Evolutionary conservation across 1,140 invertebrate species (phyloP).

Genomic region (Atta texana): DNA sequence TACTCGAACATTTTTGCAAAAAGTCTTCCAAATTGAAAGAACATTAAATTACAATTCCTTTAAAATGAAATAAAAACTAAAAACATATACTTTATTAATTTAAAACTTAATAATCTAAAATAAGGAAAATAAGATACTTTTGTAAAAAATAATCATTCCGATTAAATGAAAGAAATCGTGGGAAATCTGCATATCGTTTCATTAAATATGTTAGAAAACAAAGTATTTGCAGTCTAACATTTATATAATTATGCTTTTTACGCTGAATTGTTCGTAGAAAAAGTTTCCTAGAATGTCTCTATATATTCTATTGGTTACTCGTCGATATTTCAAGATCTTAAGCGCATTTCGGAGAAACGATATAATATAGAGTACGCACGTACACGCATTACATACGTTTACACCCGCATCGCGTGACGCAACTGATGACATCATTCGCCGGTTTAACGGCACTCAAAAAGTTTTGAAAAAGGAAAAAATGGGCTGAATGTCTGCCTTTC

Average conservation of each 20-base stretch:
- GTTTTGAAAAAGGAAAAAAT: neutral
- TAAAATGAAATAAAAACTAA: neutral
- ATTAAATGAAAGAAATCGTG: neutral
- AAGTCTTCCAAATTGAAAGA: neutral
- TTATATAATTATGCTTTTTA: neutral
- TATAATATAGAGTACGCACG: neutral
- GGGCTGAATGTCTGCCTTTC: neutral
- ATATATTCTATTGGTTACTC: neutral
- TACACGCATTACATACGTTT: neutral
- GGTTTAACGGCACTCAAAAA: constrained; percentile 56
- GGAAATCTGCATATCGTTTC: neutral
- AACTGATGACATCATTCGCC: constrained; percentile 65
- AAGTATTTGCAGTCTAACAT: neutral
- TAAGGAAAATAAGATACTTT: neutral
- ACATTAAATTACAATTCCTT: neutral
- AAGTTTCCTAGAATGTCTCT: neutral
- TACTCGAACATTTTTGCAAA: neutral
- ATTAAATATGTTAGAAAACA: neutral
- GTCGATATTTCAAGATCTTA: constrained; percentile 34
- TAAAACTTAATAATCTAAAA: neutral
- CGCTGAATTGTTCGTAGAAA: neutral
- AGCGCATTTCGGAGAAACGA: constrained; percentile 23
- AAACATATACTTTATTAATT: neutral
- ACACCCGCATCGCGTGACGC: constrained; percentile 46
- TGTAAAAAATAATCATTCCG: neutral